These are phyloP conservation scores for Sturnus vulgaris DNA, from an alignment of 2,113 vertebrate genomes.

Conservation along the genomic window DNA sequence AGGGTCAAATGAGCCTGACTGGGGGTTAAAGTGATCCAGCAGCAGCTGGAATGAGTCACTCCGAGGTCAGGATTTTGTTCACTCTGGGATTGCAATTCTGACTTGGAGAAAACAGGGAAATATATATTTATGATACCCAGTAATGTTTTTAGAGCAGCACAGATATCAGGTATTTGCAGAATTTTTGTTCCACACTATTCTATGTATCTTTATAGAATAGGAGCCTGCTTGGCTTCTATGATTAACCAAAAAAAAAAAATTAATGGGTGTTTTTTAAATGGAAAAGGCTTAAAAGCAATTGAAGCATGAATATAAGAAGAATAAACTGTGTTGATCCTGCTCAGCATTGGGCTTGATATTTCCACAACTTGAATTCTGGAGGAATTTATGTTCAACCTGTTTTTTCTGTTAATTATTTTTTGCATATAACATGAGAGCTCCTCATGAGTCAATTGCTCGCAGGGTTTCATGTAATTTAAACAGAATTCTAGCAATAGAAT, in stretches of 20 bases:
- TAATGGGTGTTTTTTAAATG: accelerated
- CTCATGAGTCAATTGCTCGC: not conserved
- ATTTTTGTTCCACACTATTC: not conserved
- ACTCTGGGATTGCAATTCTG: not conserved
- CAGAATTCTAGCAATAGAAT: not conserved
- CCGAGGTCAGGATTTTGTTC: not conserved
- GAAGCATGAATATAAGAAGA: not conserved
- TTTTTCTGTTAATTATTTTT: conserved; percentile 51
- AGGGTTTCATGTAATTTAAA: conserved; percentile 17
- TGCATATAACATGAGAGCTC: conserved; percentile 26
- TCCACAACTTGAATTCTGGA: not conserved
- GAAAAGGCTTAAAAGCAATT: not conserved
- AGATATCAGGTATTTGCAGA: not conserved
- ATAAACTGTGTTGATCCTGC: not conserved
- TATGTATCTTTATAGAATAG: not conserved
- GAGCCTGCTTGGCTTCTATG: not conserved
- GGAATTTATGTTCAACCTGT: not conserved
- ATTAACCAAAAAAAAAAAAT: not conserved
- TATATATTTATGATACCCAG: not conserved
- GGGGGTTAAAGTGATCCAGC: not conserved
- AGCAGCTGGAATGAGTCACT: not conserved
- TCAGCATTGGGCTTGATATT: not conserved
- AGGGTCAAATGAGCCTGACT: not conserved
- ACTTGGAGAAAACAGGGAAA: not conserved
- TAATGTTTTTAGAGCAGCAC: not conserved